phyloP scores from a whole-genome alignment of 2,797 vertebrate species.

The Spea hammondii region DNA sequence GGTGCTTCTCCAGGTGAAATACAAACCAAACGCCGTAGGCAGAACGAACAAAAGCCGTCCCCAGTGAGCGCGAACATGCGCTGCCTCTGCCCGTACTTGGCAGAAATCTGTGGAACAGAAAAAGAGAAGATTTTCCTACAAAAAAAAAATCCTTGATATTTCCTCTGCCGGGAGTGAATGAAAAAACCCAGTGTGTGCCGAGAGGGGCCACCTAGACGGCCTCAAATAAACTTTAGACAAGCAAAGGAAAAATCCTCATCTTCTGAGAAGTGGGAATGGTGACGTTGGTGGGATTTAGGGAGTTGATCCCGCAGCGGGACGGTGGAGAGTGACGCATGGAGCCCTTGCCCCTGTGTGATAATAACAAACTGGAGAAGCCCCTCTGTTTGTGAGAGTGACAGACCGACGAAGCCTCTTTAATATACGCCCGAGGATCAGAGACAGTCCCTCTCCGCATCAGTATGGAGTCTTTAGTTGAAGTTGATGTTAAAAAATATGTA shows the following conservation, averaged over 20 bases:
- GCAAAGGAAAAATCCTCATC: constrained; percentile 14
- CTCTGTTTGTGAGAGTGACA: too few relatives aligned
- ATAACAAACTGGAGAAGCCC: neutral
- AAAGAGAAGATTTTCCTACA: constrained; percentile 14
- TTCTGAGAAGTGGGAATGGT: constrained; percentile 14
- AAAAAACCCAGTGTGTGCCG: constrained; percentile 26
- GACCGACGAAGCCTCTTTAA: too few relatives aligned
- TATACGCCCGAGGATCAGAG: too few relatives aligned
- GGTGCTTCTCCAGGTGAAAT: constrained; percentile 43
- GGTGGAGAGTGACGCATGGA: too few relatives aligned
- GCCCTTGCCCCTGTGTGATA: neutral
- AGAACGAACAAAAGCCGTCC: neutral
- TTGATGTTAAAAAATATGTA: too few relatives aligned
- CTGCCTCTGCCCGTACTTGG: constrained; percentile 15
- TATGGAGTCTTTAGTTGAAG: too few relatives aligned
- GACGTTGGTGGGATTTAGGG: constrained; percentile 7
- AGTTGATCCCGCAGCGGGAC: neutral
- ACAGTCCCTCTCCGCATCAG: too few relatives aligned
- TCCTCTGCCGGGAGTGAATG: constrained; percentile 26
- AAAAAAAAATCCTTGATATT: constrained; percentile 6
- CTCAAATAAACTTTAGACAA: constrained; percentile 44
- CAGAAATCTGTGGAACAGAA: constrained; percentile 12
- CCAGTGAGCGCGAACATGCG: neutral
- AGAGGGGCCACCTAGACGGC: neutral
- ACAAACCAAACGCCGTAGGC: constrained; percentile 24